Base-by-base conservation (phyloP, 2,797 vertebrate species). In the Pelobates cultripes region DNA sequence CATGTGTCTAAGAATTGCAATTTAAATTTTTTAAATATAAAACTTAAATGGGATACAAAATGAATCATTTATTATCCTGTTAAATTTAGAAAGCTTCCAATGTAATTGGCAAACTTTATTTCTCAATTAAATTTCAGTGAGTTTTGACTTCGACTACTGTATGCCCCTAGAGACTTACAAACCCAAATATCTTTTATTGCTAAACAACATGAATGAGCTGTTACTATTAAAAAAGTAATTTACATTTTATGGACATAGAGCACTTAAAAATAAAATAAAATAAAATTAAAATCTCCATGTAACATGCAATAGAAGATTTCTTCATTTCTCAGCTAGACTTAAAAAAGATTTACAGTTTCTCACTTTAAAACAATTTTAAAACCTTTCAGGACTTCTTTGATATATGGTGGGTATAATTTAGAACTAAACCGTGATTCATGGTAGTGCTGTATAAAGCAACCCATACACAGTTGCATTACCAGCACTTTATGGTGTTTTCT, bases 141-240 rank as follows among this genome's bases (percentile, higher is more conserved):
- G 51, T 74, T 82, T 83, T 83, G 76, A 78, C 76, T 78, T 83
- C 66, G 74, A 61, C 81, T 83, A 61, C 64, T 51, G 71, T 60
- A 44, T 63, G 10, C 3, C 81, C 47, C 76, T 8, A 15, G 81
- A 83, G 81, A 74, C 81, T 83, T 76, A 41, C 81, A 78, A 77
- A 64, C 43, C 14, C 40, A 14, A 83, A 75, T 75, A 2, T 63
- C 53, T 69, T 70, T 79, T 75, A 83, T 75, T 79, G 69, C 71
- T 77, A 72, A 71, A 79, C 77, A 78, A 78, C 72, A 75, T 57
- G 43, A 78, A 78, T 70, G 81, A 64, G 66, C 71, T 42, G 43
- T 61, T 78, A 78, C 81, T 75, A 78, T 70, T 78, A 78, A 74
- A 83, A 83, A 78, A 83, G 70, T 70, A 8, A 83, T 83, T 78